Percentiles rank a stretch among this genome's conserved stretches.
These are phyloP conservation scores for Eucidaris tribuloides DNA, from an alignment of 35 echinoderm and acorn worm species.

Conservation along the genomic window DNA sequence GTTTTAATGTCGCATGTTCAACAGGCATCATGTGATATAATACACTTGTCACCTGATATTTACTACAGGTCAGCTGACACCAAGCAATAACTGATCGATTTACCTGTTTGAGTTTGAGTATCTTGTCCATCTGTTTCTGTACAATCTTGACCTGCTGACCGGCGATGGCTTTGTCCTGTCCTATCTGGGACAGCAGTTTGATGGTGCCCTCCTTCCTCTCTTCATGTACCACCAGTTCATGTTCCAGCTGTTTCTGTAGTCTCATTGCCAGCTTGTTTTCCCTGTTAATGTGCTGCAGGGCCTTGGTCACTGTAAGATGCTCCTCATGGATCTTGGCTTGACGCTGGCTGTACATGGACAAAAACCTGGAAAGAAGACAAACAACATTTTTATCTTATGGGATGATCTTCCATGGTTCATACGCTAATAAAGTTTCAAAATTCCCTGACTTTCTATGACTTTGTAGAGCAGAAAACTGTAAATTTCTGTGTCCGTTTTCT, in stretches of 20 bases:
- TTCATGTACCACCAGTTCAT: constrained; percentile 90
- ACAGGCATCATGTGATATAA: no score
- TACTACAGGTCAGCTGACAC: no score
- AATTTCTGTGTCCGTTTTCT: no score
- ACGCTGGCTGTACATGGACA: constrained; percentile 83
- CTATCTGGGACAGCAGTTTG: constrained; percentile 94
- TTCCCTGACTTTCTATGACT: no score
- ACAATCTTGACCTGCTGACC: constrained; percentile 98
- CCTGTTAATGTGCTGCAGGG: constrained; percentile 89
- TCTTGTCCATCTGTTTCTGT: constrained; percentile 92
- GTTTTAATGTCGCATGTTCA: no score
- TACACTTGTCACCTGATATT: no score
- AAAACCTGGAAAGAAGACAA: constrained; percentile 65
- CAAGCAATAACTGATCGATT: no score
- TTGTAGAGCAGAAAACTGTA: no score
- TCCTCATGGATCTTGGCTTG: constrained; percentile 68
- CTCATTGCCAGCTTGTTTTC: constrained; percentile 87
- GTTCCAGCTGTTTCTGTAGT: constrained; percentile 93
- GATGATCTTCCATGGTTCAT: no score
- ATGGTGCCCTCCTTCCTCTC: constrained; percentile 98
- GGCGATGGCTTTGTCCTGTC: constrained; percentile 96
- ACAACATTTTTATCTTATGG: no score
- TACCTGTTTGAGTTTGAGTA: constrained; percentile 88
- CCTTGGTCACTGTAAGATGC: constrained; percentile 77
- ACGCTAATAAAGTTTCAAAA: no score